Conservation (phyloP, 2,888 invertebrate genomes). For the Lymantria monacha region DNA sequence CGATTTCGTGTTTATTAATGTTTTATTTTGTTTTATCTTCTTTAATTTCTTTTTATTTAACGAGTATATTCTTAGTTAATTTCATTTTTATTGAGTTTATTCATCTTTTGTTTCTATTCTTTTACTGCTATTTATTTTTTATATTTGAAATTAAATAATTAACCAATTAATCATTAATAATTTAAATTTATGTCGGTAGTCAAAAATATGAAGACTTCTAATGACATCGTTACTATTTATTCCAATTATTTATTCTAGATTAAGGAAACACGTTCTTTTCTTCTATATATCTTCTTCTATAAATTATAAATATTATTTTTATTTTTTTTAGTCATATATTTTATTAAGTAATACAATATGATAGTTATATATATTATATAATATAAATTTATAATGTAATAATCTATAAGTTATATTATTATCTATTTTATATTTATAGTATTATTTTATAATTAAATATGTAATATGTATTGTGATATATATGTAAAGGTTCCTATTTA, state of each 20-base stretch:
- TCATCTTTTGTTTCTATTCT: no score
- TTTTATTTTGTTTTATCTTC: no score
- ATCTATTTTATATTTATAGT: neutral
- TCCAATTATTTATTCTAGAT: slow-evolving; percentile 42
- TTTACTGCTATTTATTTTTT: no score
- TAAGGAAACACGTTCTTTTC: slow-evolving; percentile 26
- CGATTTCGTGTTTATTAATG: no score
- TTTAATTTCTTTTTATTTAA: no score
- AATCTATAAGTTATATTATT: neutral
- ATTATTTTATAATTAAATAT: neutral
- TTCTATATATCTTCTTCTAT: no score
- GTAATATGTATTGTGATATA: neutral
- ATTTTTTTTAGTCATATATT: neutral
- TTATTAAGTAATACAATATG: neutral
- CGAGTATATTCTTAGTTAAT: no score
- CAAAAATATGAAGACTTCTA: no score
- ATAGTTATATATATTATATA: neutral
- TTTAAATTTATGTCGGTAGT: no score
- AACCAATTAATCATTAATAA: no score
- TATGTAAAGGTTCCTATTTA: neutral
- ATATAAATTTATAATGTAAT: neutral
- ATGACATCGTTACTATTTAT: slow-evolving; percentile 19
- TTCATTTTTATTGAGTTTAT: no score
- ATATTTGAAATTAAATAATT: no score
- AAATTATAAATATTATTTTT: neutral